Evolutionary conservation across 2,113 vertebrate genomes (phyloP), one percentile per base, ranked within the genome.

Genomic region (Abramis brama): DNA sequence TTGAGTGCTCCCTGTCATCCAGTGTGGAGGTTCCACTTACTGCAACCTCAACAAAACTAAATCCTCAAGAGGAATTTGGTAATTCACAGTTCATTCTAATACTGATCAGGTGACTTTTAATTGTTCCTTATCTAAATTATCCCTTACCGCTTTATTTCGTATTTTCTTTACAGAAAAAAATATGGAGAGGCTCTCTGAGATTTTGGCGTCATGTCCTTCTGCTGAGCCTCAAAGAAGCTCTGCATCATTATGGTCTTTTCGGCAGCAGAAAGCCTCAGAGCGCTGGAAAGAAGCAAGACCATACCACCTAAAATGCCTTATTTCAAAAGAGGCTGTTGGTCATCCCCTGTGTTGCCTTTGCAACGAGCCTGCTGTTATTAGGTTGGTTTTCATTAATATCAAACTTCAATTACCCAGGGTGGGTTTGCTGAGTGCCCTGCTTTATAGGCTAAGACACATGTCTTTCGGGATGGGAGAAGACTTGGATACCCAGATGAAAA

Each of bases 181-280:
- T 74, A 47, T 74, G 36, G 39, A 45, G 71, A 45, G 21, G 39
- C 39, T 74, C 10, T 45, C 70, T 5, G 70, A 73, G 45, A 73
- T 73, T 43, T 73, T 73, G 36, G 10, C 8, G 21, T 74, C 66
- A 60, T 60, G 9, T 23, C 3, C 19, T 23, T 60, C 62, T 71
- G 8, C 45, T 47, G 0, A 71, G 68, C 68, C 33, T 71, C 33
- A 71, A 2, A 39, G 2, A 5, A 71, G 17, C 30, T 21, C 33
- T 71, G 68, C 68, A 0, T 71, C 7, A 52, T 52, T 4, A 17
- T 52, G 50, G 50, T 52, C 50, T 52, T 52, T 52, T 36, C 21
- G 21, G 68, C 33, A 73, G 68, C 36, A 73, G 68, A 73, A 73
- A 43, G 36, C 68, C 68, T 71, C 68, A 5, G 19, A 71, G 33